Base-by-base conservation (phyloP, 2,888 invertebrate genomes). In the Mystacides longicornis region DNA sequence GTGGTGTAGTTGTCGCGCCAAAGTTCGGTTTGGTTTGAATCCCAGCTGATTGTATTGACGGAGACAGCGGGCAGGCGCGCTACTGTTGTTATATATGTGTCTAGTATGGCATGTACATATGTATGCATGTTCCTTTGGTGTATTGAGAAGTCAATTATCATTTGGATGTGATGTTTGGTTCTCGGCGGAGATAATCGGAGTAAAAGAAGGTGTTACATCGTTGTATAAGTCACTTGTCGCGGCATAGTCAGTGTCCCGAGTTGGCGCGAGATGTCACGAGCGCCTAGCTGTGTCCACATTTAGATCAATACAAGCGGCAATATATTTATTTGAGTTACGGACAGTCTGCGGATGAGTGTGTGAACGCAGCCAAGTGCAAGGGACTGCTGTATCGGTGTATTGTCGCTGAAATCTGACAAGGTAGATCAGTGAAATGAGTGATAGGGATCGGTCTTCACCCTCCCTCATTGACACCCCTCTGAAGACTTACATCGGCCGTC, bases 361-460 rank as follows among this genome's bases (percentile, higher is more conserved):
- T 63, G 71, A 66, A 69, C 70, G 71, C 71, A 54, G 46, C 58
- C 47, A 56, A 59, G 59, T 56, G 59, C 59, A 46, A 56, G 54
- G 50, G 57, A 47, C 53, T 47, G 57, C 49, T 54, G 47, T 45
- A 54, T 51, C 57, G 57, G 54, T 48, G 57, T 57, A 51, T 53
- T 31, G 51, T 54, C 54, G 54, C 57, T 54, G 57, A 48, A 56
- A 57, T 43, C 54, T 46, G 57, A 51, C 50, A 50, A 37, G 31
- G 42, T 27, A 50, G 57, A 57, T 57, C 53, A 54, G 57, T 57
- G 60, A 54, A 81, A 89, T 89, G 89, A 89, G 89, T 80, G 89
- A 88, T 83, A 88, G 89, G 83, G 89, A 89, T 82, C 86, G 87
- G 79, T 85, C 84, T 77, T 89, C 88, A 80, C 89, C 89, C 75